phyloP scores from a whole-genome alignment of 2,888 invertebrate genomes.

The Prostheceraeus crozeri region DNA sequence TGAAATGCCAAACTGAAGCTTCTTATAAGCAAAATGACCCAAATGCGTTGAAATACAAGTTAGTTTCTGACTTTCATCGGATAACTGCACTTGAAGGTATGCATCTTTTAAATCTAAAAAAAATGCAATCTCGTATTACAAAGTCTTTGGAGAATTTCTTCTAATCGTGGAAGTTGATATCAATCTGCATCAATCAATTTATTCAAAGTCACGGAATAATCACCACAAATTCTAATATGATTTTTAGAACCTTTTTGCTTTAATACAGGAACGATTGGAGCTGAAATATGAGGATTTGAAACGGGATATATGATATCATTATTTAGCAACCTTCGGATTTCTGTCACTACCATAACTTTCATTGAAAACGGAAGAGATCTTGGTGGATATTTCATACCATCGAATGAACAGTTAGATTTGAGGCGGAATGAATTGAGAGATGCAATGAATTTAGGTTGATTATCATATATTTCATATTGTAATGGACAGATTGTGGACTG shows the following conservation, averaged over 20 bases:
- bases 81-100: neutral
- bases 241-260: constrained; percentile 27
- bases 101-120: neutral
- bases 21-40: constrained; percentile 26
- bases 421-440: constrained; percentile 19
- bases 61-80: constrained; percentile 24
- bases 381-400: constrained; percentile 25
- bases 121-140: neutral
- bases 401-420: constrained; percentile 2
- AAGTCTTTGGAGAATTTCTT: constrained; percentile 8
- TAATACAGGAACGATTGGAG: constrained; percentile 30
- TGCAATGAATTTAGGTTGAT: no score
- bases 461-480: no score
- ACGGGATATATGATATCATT: constrained; percentile 24
- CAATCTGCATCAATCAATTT: neutral
- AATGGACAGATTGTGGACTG: no score
- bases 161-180: constrained; percentile 9
- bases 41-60: constrained; percentile 21
- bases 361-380: constrained; percentile 27
- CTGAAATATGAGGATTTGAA: constrained; percentile 26
- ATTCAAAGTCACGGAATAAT: constrained; percentile 22
- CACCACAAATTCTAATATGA: constrained; percentile 20
- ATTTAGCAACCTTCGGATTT: constrained; percentile 7
- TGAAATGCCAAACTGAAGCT: constrained; percentile 25
- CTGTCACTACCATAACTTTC: constrained; percentile 20